Evolutionary conservation across 92 coral and sea anemone species (phyloP).

Genomic region (Zoanthus solanderi): DNA sequence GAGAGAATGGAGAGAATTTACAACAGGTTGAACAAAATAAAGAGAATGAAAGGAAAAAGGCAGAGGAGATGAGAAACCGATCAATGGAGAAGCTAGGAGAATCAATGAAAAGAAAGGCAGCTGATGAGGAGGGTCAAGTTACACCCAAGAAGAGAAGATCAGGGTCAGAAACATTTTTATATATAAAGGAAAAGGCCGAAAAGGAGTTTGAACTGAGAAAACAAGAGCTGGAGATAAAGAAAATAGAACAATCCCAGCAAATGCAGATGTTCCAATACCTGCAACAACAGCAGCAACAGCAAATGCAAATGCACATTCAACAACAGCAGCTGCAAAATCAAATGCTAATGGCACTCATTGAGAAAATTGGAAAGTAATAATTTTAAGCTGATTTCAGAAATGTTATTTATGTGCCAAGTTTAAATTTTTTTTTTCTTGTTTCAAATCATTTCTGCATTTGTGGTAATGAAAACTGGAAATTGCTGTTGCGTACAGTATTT

Average conservation of each 20-base stretch:
- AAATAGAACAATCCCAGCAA: neutral
- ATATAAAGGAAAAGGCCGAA: neutral
- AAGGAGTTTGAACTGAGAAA: neutral
- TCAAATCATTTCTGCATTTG: conserved; percentile 6
- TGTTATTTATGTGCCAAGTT: neutral
- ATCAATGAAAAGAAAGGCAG: conserved; percentile 58
- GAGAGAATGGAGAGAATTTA: conserved; percentile 23
- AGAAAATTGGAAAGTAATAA: conserved; percentile 14
- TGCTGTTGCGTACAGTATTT: neutral
- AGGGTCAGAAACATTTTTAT: neutral
- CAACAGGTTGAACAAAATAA: conserved; percentile 41
- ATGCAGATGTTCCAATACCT: neutral
- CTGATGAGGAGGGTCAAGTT: conserved; percentile 23
- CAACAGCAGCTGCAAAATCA: conserved; percentile 38
- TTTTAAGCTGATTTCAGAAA: conserved; percentile 17
- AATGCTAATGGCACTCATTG: conserved; percentile 29
- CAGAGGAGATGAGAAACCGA: conserved; percentile 52
- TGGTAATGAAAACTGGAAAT: conserved; percentile 16
- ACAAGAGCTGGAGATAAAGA: neutral
- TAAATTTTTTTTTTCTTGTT: neutral
- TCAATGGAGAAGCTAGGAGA: conserved; percentile 65
- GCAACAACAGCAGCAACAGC: conserved; percentile 37
- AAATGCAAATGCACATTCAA: conserved; percentile 17
- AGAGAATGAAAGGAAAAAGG: conserved; percentile 47
- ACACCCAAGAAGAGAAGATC: conserved; percentile 49